Conservation (phyloP, 64 coral and sea anemone genomes). For the Montipora foliosa region DNA sequence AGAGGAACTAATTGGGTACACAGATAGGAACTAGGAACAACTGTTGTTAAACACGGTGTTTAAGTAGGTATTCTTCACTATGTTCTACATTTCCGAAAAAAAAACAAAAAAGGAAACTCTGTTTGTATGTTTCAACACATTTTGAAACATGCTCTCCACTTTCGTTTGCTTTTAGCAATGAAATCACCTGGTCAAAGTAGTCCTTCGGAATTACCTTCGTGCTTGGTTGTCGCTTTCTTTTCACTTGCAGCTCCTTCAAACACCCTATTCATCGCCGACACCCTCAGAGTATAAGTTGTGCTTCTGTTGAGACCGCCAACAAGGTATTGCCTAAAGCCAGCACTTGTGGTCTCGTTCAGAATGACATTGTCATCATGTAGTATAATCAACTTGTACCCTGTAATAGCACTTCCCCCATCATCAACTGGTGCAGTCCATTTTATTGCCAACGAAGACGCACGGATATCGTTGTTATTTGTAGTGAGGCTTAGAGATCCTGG, state of each 20-base stretch:
- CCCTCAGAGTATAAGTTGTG: background rate
- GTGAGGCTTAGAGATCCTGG: background rate
- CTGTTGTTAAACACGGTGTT: too few species aligned
- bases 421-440: background rate
- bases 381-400: background rate
- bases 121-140: too few species aligned
- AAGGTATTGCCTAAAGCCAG: too few species aligned
- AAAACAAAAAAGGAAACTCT: too few species aligned
- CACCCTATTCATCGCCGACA: background rate
- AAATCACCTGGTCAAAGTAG: too few species aligned
- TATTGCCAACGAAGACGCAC: background rate
- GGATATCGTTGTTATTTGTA: background rate
- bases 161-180: too few species aligned
- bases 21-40: too few species aligned
- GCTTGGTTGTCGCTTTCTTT: background rate
- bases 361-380: background rate
- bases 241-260: background rate
- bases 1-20: too few species aligned
- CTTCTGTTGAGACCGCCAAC: background rate
- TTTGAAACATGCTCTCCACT: too few species aligned
- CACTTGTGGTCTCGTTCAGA: background rate
- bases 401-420: conserved; percentile 20
- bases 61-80: too few species aligned
- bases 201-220: background rate
- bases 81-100: too few species aligned